phyloP scores from a whole-genome alignment of 2,888 invertebrate species.

The Rhagonycha lutea region DNA sequence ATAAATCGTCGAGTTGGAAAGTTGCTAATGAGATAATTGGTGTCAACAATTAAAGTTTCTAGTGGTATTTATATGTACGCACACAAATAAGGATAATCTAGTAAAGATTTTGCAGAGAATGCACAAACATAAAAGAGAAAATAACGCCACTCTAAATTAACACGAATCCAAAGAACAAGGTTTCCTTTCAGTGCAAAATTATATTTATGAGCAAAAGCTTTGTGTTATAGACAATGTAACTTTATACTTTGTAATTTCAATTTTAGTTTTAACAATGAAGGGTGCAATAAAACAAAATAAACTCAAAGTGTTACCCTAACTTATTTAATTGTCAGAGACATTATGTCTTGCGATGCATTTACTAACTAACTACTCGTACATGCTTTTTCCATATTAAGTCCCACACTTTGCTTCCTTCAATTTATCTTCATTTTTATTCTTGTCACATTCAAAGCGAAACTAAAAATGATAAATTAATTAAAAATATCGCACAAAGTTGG shows the following conservation, averaged over 20 bases:
- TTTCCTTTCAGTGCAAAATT: background rate
- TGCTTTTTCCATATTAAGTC: constrained; percentile 16
- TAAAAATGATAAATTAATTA: background rate
- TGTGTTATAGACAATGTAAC: constrained; percentile 17
- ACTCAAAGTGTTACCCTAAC: constrained; percentile 22
- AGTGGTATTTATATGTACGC: background rate
- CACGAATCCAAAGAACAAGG: constrained; percentile 10
- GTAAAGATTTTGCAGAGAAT: background rate
- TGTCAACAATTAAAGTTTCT: background rate
- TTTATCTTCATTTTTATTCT: background rate
- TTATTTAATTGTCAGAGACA: constrained; percentile 27
- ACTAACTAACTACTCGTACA: constrained; percentile 6
- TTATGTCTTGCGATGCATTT: constrained; percentile 14
- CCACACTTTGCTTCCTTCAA: background rate
- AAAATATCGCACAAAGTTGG: background rate
- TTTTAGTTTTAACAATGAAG: constrained; percentile 4
- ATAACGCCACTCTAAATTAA: constrained; percentile 7
- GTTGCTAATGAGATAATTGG: background rate
- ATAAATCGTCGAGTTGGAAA: background rate
- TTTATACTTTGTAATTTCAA: constrained; percentile 21
- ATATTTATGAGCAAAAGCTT: constrained; percentile 2
- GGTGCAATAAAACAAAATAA: constrained; percentile 10
- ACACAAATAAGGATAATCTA: background rate
- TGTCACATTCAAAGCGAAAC: background rate
- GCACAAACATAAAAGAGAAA: constrained; percentile 4